These are phyloP conservation scores for Myxocyprinus asiaticus DNA, from an alignment of 2,113 vertebrate species.

Conservation along the genomic window DNA sequence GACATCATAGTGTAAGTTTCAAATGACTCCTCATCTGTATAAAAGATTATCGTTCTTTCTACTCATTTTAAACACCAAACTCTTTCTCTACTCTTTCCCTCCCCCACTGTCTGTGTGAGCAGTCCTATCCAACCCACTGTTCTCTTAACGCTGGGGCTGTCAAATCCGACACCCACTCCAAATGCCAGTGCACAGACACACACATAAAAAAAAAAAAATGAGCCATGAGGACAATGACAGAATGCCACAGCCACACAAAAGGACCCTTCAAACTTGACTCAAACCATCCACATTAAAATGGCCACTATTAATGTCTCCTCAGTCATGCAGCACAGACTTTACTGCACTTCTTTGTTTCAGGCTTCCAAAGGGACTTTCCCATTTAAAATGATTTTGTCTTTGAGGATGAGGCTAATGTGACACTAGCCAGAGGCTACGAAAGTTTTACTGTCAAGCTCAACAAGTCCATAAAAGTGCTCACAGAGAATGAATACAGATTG, in stretches of 20 bases:
- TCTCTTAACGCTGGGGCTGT: constrained; percentile 33
- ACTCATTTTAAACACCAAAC: background rate
- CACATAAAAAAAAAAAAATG: constrained; percentile 27
- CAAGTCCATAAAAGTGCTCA: background rate
- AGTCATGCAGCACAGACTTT: constrained; percentile 48
- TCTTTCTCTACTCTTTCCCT: background rate
- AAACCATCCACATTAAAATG: constrained; percentile 33
- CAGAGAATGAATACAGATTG: background rate
- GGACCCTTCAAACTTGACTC: constrained; percentile 43
- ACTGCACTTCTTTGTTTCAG: constrained; percentile 26
- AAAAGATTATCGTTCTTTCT: background rate
- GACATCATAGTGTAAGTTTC: background rate
- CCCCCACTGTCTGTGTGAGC: background rate
- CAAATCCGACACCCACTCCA: constrained; percentile 31
- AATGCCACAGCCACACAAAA: constrained; percentile 49
- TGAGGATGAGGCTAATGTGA: constrained; percentile 31
- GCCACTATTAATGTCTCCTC: constrained; percentile 55
- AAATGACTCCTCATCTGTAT: background rate
- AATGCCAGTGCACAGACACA: constrained; percentile 36
- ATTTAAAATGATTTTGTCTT: constrained; percentile 36
- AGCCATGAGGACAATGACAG: constrained; percentile 15
- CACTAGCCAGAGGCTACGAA: constrained; percentile 20
- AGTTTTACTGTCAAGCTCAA: background rate
- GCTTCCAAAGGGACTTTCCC: constrained; percentile 41
- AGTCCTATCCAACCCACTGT: constrained; percentile 9